Base-by-base conservation (phyloP, 2,888 invertebrate species). In the Dasypogon diadema region DNA sequence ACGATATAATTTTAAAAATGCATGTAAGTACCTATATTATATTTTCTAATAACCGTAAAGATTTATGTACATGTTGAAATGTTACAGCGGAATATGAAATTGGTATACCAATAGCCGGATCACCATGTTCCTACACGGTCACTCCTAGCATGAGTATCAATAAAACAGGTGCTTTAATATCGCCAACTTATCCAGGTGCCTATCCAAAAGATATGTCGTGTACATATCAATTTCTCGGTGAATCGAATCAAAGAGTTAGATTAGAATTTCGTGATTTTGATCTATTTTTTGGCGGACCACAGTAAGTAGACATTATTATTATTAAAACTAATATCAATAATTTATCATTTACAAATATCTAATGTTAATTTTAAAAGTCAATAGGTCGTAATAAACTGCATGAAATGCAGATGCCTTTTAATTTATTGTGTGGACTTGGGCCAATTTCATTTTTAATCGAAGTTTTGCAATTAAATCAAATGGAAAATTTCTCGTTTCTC, bases 101-200 rank as follows among this genome's bases (percentile, higher is more conserved):
- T 86, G 98, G 98, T 80, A 93, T 94, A 79, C 95, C 94, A 81
- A 91, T 93, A 80, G 93, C 94, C 80, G 92, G 93, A 84, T 92
- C 93, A 77, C 91, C 94, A 82, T 98, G 98, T 89, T 94, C 94
- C 84, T 95, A 93, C 88, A 91, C 92, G 83, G 93, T 97, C 83
- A 92, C 94, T 84, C 86, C 86, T 82, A 86, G 85, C 81, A 90
- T 90, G 85, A 88, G 89, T 85, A 83, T 84, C 80, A 86, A 86
- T 83, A 91, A 92, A 83, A 92, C 92, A 79, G 99, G 99, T 74
- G 90, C 92, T 83, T 92, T 99, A 83, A 89, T 97, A 83, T 97
- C 99, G 77, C 98, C 99, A 78, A 99, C 99, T 78, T 99, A 99
- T 89, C 99, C 99, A 78, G 99, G 99, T 81, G 93, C 97, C 83